phyloP scores from a whole-genome alignment of 2,797 vertebrate species.

The Scyliorhinus canicula region DNA sequence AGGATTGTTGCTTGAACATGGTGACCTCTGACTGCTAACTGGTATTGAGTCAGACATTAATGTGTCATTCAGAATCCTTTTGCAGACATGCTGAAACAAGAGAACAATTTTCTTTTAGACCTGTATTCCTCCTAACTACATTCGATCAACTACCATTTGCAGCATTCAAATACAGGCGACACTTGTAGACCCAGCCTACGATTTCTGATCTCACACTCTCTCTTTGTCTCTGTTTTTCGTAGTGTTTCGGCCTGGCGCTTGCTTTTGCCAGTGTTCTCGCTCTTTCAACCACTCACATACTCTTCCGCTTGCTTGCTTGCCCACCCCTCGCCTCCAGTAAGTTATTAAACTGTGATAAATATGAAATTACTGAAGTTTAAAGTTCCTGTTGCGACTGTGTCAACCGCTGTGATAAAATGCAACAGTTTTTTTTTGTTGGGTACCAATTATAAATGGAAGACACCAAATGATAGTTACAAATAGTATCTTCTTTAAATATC shows the following conservation, averaged over 20 bases:
- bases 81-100: no score
- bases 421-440: neutral
- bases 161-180: neutral
- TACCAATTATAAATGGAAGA: neutral
- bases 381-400: neutral
- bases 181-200: neutral
- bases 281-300: neutral
- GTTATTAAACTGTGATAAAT: neutral
- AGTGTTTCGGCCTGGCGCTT: neutral
- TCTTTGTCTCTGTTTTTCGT: neutral
- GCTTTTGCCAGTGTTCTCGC: neutral
- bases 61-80: neutral
- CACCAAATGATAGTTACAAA: neutral
- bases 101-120: neutral
- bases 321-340: neutral
- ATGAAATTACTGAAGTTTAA: neutral
- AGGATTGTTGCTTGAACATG: neutral
- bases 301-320: neutral
- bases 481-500: neutral
- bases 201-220: neutral
- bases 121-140: neutral
- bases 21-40: neutral
- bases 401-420: neutral
- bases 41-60: neutral
- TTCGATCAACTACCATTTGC: neutral